These are phyloP conservation scores for Zaprionus nigranus DNA, from an alignment of 1,140 invertebrate genomes.

Conservation along the genomic window DNA sequence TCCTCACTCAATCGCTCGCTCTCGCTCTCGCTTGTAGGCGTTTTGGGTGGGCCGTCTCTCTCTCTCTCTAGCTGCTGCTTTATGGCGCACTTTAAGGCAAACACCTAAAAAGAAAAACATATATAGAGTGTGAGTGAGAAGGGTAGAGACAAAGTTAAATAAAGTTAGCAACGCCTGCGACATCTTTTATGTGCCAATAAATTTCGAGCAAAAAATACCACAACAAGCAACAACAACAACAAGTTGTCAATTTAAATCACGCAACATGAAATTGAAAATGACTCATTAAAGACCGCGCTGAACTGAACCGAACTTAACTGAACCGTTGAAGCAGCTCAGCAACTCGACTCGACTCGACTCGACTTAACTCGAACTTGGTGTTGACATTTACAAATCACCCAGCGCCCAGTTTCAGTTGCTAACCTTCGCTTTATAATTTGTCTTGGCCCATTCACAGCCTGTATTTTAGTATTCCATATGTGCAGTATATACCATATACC, in stretches of 20 bases:
- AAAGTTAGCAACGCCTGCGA: conserved; percentile 81
- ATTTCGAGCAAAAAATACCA: conserved; percentile 68
- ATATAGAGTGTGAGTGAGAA: conserved; percentile 19
- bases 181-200: conserved; percentile 78
- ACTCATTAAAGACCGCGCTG: conserved; percentile 63
- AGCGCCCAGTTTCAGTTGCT: conserved; percentile 63
- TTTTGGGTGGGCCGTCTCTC: too few species aligned
- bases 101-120: conserved; percentile 67
- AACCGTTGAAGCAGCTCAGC: neutral
- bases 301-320: conserved; percentile 13
- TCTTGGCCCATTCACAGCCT: conserved; percentile 49
- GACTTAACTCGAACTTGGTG: conserved; percentile 52
- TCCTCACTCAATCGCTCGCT: too few species aligned
- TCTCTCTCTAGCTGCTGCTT: conserved; percentile 33
- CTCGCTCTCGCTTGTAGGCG: too few species aligned
- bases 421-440: conserved; percentile 78
- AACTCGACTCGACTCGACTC: neutral
- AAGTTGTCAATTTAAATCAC: conserved; percentile 71
- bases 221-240: conserved; percentile 45
- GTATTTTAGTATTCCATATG: conserved; percentile 17
- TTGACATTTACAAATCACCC: conserved; percentile 83
- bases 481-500: neutral
- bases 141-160: conserved; percentile 59
- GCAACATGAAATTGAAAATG: conserved; percentile 77
- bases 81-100: conserved; percentile 80